phyloP scores from a whole-genome alignment of 2,797 vertebrate genomes.

The Podarcis lilfordi region DNA sequence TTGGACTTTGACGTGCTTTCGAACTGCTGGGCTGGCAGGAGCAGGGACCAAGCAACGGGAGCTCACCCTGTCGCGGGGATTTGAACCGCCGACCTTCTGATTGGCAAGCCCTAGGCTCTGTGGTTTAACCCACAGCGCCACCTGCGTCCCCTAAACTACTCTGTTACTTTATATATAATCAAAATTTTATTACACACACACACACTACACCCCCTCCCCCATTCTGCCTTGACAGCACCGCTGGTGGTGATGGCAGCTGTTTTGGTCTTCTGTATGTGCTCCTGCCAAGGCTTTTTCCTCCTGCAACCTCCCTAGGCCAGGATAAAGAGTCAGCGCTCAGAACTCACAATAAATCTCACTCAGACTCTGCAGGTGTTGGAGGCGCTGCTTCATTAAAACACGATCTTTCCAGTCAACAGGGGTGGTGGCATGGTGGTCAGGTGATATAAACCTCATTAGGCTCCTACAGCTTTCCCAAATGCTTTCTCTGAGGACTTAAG shows the following conservation, averaged over 20 bases:
- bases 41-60: too few species aligned
- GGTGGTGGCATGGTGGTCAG: background rate
- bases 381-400: slow-evolving; percentile 37
- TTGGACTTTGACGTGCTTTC: too few species aligned
- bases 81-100: too few species aligned
- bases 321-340: slow-evolving; percentile 1
- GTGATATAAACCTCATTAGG: slow-evolving; percentile 58
- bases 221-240: background rate
- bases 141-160: too few species aligned
- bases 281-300: slow-evolving; percentile 19
- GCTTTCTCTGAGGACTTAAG: slow-evolving; percentile 40
- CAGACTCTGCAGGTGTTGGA: slow-evolving; percentile 1
- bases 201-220: too few species aligned
- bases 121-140: too few species aligned
- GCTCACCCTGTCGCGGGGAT: too few species aligned
- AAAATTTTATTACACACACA: too few species aligned
- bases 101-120: too few species aligned
- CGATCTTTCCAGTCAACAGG: slow-evolving; percentile 22
- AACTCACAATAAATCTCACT: slow-evolving; percentile 4
- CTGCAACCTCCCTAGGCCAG: slow-evolving; percentile 20
- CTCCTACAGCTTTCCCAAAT: slow-evolving; percentile 47
- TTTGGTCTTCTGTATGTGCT: background rate
- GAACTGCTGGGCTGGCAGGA: too few species aligned
- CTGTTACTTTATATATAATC: too few species aligned
- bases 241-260: background rate